Conservation (phyloP, 1,140 invertebrate species). For the Sycobia sp. region DNA sequence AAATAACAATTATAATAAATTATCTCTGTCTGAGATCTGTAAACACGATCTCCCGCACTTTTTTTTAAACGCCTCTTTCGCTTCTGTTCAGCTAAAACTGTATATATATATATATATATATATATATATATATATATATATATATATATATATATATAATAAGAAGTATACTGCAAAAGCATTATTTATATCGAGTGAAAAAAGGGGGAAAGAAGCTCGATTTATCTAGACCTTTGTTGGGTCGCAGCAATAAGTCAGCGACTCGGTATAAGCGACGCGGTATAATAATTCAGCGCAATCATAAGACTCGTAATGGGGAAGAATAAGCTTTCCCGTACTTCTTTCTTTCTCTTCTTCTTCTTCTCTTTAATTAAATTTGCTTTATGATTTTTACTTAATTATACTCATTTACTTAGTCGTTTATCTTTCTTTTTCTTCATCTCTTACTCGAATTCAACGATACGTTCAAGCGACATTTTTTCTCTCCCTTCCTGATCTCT, state of each 20-base stretch:
- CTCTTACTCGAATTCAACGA: too few species aligned
- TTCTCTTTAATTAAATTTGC: neutral
- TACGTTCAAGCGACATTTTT: neutral
- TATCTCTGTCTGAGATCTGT: neutral
- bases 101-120: too few species aligned
- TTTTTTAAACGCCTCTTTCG: too few species aligned
- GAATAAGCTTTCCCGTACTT: too few species aligned
- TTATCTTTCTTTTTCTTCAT: too few species aligned
- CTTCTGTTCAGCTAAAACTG: neutral
- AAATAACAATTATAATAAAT: conserved; percentile 18
- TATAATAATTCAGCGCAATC: conserved; percentile 15
- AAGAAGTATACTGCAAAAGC: too few species aligned
- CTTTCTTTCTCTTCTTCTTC: neutral
- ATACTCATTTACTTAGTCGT: neutral
- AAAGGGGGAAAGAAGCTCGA: conserved; percentile 16
- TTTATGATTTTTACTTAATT: neutral
- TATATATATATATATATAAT: too few species aligned
- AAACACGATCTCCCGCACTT: too few species aligned
- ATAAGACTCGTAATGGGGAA: conserved; percentile 4
- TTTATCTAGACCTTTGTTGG: conserved; percentile 23
- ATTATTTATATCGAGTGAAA: conserved; percentile 10
- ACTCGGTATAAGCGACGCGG: too few species aligned
- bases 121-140: too few species aligned
- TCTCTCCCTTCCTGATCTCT: neutral
- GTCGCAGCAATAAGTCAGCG: too few species aligned